phyloP scores from a whole-genome alignment of 2,888 invertebrate species.

The Tigriopus californicus region DNA sequence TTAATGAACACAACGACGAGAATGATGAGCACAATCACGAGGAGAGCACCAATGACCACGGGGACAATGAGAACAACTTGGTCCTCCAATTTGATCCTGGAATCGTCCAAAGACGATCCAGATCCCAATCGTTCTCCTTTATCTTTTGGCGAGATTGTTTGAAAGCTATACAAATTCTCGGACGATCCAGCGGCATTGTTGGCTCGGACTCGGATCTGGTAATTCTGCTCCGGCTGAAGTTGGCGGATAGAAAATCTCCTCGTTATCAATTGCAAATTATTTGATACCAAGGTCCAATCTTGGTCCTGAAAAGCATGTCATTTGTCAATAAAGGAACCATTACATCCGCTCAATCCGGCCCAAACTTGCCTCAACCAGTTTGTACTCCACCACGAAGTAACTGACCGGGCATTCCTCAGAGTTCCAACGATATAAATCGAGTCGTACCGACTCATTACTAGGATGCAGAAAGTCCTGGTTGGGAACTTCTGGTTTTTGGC shows the following conservation, averaged over 20 bases:
- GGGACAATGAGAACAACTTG: no score
- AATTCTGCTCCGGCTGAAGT: conserved; percentile 21
- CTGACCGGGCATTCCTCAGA: neutral
- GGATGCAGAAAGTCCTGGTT: conserved; percentile 2
- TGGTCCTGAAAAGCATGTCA: neutral
- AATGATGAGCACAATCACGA: no score
- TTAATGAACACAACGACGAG: no score
- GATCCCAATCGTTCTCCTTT: no score
- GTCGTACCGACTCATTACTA: conserved; percentile 2
- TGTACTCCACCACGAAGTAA: conserved; percentile 10
- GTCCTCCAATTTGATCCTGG: no score
- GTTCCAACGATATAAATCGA: conserved; percentile 8
- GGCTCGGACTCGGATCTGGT: conserved; percentile 28
- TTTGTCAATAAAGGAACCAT: neutral
- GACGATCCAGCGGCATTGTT: conserved; percentile 30
- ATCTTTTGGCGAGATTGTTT: conserved; percentile 22
- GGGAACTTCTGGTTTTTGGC: neutral
- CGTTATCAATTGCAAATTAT: neutral
- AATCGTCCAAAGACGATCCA: no score
- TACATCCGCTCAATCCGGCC: neutral
- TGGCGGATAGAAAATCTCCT: conserved; percentile 9
- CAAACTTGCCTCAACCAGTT: neutral
- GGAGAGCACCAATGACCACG: no score
- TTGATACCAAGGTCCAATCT: conserved; percentile 9
- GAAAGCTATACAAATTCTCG: conserved; percentile 27